These are phyloP conservation scores for Rhizoglyphus robini DNA, from an alignment of 1,140 invertebrate genomes.

Conservation along the genomic window DNA sequence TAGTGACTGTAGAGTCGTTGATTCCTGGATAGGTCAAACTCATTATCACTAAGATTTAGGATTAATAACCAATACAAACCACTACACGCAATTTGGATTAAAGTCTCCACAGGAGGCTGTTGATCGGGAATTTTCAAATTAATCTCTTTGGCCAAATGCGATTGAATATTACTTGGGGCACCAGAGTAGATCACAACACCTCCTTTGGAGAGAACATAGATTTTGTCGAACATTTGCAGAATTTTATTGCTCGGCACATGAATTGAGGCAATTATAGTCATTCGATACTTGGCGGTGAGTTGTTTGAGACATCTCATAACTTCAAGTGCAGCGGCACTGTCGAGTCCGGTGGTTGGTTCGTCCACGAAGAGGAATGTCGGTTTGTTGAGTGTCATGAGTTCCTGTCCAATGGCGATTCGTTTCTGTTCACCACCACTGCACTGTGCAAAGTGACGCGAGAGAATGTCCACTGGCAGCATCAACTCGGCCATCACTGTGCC, in stretches of 20 bases:
- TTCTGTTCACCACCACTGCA: slow-evolving; percentile 17
- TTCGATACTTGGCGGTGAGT: not conserved
- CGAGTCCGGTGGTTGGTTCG: slow-evolving; percentile 17
- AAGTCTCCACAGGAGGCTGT: not conserved
- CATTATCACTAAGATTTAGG: not conserved
- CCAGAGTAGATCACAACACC: slow-evolving; percentile 29
- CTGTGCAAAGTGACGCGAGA: not conserved
- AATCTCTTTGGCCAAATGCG: not conserved
- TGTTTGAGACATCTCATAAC: not conserved
- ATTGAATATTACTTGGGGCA: slow-evolving; percentile 23
- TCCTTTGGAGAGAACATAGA: slow-evolving; percentile 21
- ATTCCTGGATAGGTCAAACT: too few relatives aligned
- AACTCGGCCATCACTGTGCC: not conserved
- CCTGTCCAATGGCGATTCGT: slow-evolving; percentile 17
- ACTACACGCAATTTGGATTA: not conserved
- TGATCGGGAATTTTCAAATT: not conserved
- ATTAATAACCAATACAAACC: not conserved
- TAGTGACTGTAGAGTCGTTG: not conserved
- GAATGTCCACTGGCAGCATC: not conserved
- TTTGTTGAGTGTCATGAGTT: not conserved
- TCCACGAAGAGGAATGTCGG: slow-evolving; percentile 18
- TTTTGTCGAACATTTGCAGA: slow-evolving; percentile 20
- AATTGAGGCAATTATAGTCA: slow-evolving; percentile 21
- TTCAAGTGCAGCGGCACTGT: not conserved
- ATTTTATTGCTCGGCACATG: slow-evolving; percentile 21